Percentiles rank a stretch among this genome's conserved stretches.
Evolutionary conservation across 2,888 invertebrate species (phyloP).

Genomic region (Steromphala cineraria): DNA sequence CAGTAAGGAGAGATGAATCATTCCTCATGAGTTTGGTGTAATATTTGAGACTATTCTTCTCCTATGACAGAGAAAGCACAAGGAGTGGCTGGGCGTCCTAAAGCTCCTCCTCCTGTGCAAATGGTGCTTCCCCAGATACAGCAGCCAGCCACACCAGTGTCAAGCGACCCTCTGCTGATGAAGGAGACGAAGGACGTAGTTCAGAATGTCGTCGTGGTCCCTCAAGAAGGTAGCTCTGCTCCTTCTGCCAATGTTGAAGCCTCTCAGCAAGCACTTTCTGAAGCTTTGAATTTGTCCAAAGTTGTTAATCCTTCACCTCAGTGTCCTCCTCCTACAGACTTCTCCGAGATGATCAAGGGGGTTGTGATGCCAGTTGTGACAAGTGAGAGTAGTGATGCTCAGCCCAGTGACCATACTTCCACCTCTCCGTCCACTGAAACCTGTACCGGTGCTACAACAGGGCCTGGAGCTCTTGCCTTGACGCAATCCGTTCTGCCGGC

Average conservation of each 20-base stretch:
- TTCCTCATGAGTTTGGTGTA: too few relatives aligned
- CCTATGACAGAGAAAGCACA: not conserved
- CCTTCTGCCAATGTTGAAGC: not conserved
- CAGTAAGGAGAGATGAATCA: too few relatives aligned
- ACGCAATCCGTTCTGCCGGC: too few relatives aligned
- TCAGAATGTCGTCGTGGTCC: not conserved
- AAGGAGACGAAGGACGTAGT: not conserved
- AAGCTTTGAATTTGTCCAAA: not conserved
- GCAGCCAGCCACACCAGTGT: conserved; percentile 1
- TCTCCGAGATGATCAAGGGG: not conserved
- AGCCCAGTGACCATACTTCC: too few relatives aligned
- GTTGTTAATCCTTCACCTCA: not conserved
- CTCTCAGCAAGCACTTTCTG: not conserved
- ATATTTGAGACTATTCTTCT: not conserved
- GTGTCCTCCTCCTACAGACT: not conserved
- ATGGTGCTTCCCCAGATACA: conserved; percentile 43
- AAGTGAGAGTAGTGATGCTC: too few relatives aligned
- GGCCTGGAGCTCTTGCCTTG: too few relatives aligned
- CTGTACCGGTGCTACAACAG: too few relatives aligned
- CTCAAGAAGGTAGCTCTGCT: not conserved
- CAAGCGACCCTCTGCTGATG: not conserved
- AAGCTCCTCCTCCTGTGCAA: conserved; percentile 41
- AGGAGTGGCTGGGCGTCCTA: not conserved
- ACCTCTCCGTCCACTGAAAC: too few relatives aligned
- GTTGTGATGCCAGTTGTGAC: not conserved